Percentiles rank a stretch among this genome's conserved stretches.
Evolutionary conservation across 2,113 vertebrate genomes (phyloP).

Genomic region (Grammomys dolichurus): DNA sequence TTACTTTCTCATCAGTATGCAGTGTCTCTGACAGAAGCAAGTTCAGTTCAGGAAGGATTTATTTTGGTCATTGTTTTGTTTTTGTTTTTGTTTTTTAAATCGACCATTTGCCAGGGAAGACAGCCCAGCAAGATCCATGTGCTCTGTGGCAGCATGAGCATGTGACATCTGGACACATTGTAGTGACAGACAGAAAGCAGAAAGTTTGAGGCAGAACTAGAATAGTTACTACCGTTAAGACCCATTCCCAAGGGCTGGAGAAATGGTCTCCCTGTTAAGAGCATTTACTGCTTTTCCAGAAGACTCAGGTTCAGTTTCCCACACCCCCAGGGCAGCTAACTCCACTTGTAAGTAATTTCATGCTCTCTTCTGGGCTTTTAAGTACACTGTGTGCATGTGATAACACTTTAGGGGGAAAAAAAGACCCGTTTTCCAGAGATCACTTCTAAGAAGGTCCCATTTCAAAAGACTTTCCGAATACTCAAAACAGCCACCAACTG

Average conservation of each 20-base stretch:
- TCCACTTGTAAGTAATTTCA: neutral
- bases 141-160: neutral
- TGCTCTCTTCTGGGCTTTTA: neutral
- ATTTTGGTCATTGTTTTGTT: neutral
- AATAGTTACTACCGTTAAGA: neutral
- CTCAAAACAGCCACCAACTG: neutral
- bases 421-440: neutral
- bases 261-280: neutral
- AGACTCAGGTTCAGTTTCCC: neutral
- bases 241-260: neutral
- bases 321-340: neutral
- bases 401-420: neutral
- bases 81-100: neutral
- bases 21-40: neutral
- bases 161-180: neutral
- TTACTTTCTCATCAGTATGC: neutral
- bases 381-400: neutral
- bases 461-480: neutral
- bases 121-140: neutral
- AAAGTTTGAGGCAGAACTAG: neutral
- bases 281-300: neutral
- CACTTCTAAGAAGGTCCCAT: neutral
- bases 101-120: neutral
- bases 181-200: neutral
- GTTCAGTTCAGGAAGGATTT: neutral